Percentiles rank a stretch among this genome's conserved stretches.
Evolutionary conservation across 1,140 invertebrate genomes (phyloP).

Genomic region (Uloborus diversus): DNA sequence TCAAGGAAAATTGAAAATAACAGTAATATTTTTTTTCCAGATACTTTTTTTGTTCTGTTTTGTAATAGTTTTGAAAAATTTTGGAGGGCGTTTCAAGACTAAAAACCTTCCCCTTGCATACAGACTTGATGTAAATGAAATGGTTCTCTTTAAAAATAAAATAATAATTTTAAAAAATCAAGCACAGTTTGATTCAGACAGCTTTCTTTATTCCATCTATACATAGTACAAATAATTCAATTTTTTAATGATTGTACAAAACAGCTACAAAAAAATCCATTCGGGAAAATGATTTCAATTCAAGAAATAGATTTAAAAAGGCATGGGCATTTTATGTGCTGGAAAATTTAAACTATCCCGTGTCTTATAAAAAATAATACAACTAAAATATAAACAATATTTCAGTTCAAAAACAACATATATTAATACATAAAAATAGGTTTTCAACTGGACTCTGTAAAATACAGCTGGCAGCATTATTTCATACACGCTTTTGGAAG

Average conservation of each 20-base stretch:
- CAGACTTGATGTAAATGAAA: no score
- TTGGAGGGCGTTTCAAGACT: no score
- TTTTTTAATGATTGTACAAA: conserved; percentile 56
- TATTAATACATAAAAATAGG: conserved; percentile 1
- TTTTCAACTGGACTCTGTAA: neutral
- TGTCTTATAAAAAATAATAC: conserved; percentile 34
- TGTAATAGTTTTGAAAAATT: no score
- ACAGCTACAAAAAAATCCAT: conserved; percentile 55
- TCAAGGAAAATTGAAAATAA: no score
- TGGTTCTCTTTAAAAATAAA: neutral
- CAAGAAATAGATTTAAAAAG: conserved; percentile 42
- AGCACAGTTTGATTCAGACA: conserved; percentile 53
- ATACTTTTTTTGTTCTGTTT: no score
- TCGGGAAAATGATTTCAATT: conserved; percentile 43
- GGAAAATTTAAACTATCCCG: conserved; percentile 44
- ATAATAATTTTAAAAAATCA: neutral
- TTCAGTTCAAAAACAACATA: neutral
- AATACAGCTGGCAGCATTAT: neutral
- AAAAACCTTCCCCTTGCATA: no score
- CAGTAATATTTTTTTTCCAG: no score
- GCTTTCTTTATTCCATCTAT: conserved; percentile 58
- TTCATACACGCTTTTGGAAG: neutral
- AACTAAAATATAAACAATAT: neutral
- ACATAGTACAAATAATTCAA: conserved; percentile 56
- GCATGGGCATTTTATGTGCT: conserved; percentile 37